A percentile compares a stretch with the other conserved stretches of the same genome.
phyloP scores from a whole-genome alignment of 2,888 invertebrate genomes.

The Papilio gigon region DNA sequence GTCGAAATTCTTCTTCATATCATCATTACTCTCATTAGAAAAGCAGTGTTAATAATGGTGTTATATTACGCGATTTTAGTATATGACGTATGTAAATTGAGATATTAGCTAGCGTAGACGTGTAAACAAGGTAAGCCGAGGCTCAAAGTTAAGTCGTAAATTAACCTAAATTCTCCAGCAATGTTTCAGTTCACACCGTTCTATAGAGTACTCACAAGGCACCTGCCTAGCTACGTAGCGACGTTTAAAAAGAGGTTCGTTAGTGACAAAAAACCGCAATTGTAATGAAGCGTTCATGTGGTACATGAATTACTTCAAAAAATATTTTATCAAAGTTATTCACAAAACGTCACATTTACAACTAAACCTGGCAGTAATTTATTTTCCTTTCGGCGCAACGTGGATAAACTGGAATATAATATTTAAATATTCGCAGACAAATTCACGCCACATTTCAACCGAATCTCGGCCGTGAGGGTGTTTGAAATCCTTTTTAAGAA shows the following conservation, averaged over 20 bases:
- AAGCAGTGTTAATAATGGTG: no score
- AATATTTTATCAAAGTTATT: neutral
- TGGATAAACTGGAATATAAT: constrained; percentile 27
- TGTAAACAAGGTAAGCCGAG: constrained; percentile 29
- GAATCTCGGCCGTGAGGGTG: constrained; percentile 28
- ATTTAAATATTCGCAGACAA: constrained; percentile 38
- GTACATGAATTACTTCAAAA: neutral
- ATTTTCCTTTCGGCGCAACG: constrained; percentile 9
- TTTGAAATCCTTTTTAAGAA: constrained; percentile 36
- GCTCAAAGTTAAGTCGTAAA: constrained; percentile 29
- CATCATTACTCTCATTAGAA: no score
- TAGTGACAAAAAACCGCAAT: constrained; percentile 22
- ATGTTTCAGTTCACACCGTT: neutral
- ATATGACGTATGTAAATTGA: constrained; percentile 6
- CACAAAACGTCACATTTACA: constrained; percentile 1
- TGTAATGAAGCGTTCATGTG: neutral
- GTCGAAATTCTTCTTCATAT: no score
- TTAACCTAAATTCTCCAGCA: constrained; percentile 17
- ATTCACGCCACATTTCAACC: constrained; percentile 34
- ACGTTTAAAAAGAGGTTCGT: constrained; percentile 20
- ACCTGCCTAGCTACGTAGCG: constrained; percentile 13
- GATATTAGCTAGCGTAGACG: constrained; percentile 1
- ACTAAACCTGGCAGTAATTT: constrained; percentile 1
- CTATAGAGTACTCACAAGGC: constrained; percentile 9
- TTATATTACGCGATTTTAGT: neutral